Evolutionary conservation across 2,888 invertebrate genomes (phyloP).

Genomic region (Synanthedon vespiformis): DNA sequence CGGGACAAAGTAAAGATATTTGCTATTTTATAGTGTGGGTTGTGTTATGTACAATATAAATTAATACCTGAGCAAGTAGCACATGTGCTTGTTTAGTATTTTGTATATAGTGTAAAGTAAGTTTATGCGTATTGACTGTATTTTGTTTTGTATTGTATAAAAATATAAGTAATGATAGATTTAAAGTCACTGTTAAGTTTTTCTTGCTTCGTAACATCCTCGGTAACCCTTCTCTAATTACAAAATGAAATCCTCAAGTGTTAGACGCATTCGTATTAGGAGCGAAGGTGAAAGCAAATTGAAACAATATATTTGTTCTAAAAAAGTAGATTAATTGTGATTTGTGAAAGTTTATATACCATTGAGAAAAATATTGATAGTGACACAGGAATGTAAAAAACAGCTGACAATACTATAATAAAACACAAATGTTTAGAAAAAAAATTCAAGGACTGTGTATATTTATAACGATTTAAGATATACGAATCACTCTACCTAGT

Average conservation of each 20-base stretch:
- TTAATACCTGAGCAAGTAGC: slow-evolving; percentile 53
- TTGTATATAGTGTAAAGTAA: slow-evolving; percentile 62
- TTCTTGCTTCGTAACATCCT: not conserved
- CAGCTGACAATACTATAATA: slow-evolving; percentile 68
- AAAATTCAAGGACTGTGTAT: slow-evolving; percentile 27
- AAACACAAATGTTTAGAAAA: slow-evolving; percentile 49
- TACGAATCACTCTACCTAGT: slow-evolving; percentile 62
- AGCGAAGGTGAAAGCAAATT: not conserved
- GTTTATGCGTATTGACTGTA: slow-evolving; percentile 7
- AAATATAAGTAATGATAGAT: not conserved
- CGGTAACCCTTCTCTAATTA: not conserved
- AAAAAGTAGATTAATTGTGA: slow-evolving; percentile 2
- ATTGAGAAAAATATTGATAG: slow-evolving; percentile 31
- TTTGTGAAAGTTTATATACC: not conserved
- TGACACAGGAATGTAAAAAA: slow-evolving; percentile 52
- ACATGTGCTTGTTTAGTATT: slow-evolving; percentile 47
- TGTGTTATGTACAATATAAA: slow-evolving; percentile 66
- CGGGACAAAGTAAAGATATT: slow-evolving; percentile 19
- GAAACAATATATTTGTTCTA: slow-evolving; percentile 1
- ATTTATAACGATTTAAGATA: slow-evolving; percentile 48
- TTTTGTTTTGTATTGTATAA: not conserved
- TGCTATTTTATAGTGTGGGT: slow-evolving; percentile 67
- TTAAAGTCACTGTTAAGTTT: slow-evolving; percentile 1
- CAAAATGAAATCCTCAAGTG: too few species aligned
- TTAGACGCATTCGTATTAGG: not conserved